phyloP scores from a whole-genome alignment of 2,113 vertebrate genomes.

The Peromyscus leucopus region DNA sequence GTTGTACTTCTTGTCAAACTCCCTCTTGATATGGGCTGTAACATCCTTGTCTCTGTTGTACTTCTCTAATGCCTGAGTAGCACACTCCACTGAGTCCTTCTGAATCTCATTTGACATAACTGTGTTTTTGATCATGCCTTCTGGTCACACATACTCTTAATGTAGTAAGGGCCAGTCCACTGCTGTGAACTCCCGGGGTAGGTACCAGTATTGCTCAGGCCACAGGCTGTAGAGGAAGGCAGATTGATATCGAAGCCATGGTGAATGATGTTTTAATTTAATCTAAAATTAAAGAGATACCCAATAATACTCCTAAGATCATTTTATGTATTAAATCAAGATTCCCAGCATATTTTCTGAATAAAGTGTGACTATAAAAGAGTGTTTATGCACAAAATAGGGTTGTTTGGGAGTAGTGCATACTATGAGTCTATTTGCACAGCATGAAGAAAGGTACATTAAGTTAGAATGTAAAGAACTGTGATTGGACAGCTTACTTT shows the following conservation, averaged over 20 bases:
- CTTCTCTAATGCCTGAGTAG: neutral
- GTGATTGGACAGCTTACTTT: neutral
- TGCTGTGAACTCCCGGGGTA: neutral
- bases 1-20: neutral
- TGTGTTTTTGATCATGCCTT: neutral
- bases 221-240: neutral
- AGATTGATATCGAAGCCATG: neutral
- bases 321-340: constrained; percentile 29
- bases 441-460: neutral
- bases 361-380: neutral
- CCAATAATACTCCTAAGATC: neutral
- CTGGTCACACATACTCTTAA: neutral
- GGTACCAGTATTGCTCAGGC: neutral
- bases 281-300: neutral
- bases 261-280: neutral
- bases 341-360: constrained; percentile 19
- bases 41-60: neutral
- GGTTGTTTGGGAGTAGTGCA: neutral
- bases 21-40: no score
- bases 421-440: neutral
- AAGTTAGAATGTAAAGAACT: constrained; percentile 2
- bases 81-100: fast-evolving
- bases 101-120: neutral
- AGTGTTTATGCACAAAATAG: neutral
- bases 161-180: neutral